phyloP scores from a whole-genome alignment of 2,797 vertebrate species.

The Petrocephalus sullivani region DNA sequence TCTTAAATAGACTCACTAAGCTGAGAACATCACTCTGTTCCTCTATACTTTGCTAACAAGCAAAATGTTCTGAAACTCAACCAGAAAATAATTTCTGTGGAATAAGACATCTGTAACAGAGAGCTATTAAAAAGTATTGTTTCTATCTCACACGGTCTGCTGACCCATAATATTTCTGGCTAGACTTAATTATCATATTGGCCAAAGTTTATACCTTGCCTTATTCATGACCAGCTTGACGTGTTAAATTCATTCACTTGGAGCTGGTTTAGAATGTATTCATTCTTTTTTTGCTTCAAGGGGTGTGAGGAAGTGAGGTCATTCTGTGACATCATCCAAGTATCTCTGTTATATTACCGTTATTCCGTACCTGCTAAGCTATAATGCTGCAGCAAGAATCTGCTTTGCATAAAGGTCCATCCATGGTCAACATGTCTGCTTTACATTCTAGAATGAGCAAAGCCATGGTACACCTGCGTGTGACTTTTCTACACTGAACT shows the following conservation, averaged over 20 bases:
- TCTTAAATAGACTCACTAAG: background rate
- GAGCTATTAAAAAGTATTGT: background rate
- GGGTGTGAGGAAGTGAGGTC: background rate
- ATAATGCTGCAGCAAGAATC: background rate
- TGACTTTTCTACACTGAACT: background rate
- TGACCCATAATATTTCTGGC: background rate
- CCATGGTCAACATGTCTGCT: background rate
- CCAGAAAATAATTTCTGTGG: background rate
- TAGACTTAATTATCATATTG: background rate
- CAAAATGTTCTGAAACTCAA: background rate
- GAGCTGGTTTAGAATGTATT: background rate
- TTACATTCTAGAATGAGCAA: background rate
- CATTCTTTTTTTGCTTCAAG: background rate
- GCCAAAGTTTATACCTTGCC: background rate
- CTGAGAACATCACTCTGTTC: background rate
- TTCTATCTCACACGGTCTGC: background rate
- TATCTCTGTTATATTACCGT: background rate
- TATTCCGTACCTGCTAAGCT: background rate
- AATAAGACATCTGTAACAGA: background rate
- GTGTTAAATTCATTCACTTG: conserved; percentile 19
- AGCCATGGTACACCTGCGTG: background rate
- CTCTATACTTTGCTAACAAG: background rate
- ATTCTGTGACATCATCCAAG: background rate
- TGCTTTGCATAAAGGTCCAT: background rate
- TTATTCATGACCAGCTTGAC: background rate